Base-by-base conservation (phyloP, 2,888 invertebrate species). In the Dexiosoma caninum region DNA sequence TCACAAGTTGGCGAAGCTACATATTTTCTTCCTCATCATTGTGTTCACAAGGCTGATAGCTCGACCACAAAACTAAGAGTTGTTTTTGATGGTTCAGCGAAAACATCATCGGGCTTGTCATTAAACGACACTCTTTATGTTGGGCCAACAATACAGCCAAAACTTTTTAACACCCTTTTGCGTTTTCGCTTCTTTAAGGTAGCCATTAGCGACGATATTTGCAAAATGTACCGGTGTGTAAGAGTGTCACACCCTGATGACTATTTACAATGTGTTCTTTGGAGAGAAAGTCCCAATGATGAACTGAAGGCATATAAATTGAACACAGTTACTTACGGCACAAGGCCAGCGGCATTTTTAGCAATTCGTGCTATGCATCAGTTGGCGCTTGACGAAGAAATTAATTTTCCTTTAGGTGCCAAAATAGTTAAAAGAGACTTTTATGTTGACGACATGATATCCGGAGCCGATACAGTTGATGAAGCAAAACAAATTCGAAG, bases 381-480 rank as follows among this genome's bases (percentile, higher is more conserved):
- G 8, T 37, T 80, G n/a, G 46, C 80, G 10, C 19, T 23, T 9
- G 75, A 66, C n/a, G 75, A 72, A 35, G 30, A 53, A 19, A 10
- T n/a, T 1, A 14, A 23, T 4, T 77, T 60, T 42, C 74, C 59
- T 1, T 10, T 74, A 1, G 77, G 7, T 14, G 42, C 42, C 14
- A 42, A 42, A 42, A 42, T 42, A 2, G 16, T 42, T 6, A 42
- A 16, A 9, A 40, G 75, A 9, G 78, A 82, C 37, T 78, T 81
- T 49, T 71, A 78, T 27, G 78, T 82, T 14, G 71, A 78, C 16
- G 78, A 82, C 30, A n/a, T 82, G 14, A 75, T 67, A 6, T 66
- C 82, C 1, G 78, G 71, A n/a, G 62, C 49, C 19, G 42, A 70
- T 9, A 51, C 81, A 19, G 59, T 55, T 9, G 37, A 69, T 23